These are phyloP conservation scores for Salarias fasciatus DNA, from an alignment of 2,797 vertebrate species.

Conservation along the genomic window DNA sequence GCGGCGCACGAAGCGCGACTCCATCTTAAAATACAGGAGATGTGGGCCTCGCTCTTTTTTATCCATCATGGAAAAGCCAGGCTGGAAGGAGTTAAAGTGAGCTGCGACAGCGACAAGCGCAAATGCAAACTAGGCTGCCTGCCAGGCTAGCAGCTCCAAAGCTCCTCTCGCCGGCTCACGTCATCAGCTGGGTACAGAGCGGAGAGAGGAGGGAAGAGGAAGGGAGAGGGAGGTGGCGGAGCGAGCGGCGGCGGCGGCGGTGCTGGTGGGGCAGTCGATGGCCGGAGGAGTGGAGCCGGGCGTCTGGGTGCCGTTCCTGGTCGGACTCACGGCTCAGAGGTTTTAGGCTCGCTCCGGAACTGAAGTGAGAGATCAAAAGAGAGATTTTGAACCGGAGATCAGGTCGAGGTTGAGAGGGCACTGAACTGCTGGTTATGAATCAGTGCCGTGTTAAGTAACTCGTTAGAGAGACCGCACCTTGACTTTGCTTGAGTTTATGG, in stretches of 20 bases:
- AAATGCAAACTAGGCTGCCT: slow-evolving; percentile 88
- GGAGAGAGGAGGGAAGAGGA: slow-evolving; percentile 36
- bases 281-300: slow-evolving; percentile 56
- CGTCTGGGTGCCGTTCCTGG: slow-evolving; percentile 60
- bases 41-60: slow-evolving; percentile 12
- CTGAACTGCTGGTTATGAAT: slow-evolving; percentile 56
- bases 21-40: slow-evolving; percentile 13
- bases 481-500: slow-evolving; percentile 12
- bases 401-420: slow-evolving; percentile 55
- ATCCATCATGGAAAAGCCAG: slow-evolving; percentile 59
- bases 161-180: slow-evolving; percentile 78
- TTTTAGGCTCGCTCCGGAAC: slow-evolving; percentile 50
- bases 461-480: slow-evolving; percentile 13
- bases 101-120: slow-evolving; percentile 83
- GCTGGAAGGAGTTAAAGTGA: slow-evolving; percentile 88
- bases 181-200: slow-evolving; percentile 84
- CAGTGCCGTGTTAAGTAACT: slow-evolving; percentile 49
- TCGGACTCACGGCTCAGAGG: slow-evolving; percentile 50
- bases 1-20: neutral
- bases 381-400: slow-evolving; percentile 52
- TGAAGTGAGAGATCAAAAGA: slow-evolving; percentile 47
- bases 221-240: slow-evolving; percentile 13
- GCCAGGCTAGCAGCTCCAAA: slow-evolving; percentile 87
- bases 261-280: slow-evolving; percentile 10
- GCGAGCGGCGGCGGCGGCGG: too few species aligned